Evolutionary conservation across 2,113 vertebrate species (phyloP).

Genomic region (Gambusia holbrooki): DNA sequence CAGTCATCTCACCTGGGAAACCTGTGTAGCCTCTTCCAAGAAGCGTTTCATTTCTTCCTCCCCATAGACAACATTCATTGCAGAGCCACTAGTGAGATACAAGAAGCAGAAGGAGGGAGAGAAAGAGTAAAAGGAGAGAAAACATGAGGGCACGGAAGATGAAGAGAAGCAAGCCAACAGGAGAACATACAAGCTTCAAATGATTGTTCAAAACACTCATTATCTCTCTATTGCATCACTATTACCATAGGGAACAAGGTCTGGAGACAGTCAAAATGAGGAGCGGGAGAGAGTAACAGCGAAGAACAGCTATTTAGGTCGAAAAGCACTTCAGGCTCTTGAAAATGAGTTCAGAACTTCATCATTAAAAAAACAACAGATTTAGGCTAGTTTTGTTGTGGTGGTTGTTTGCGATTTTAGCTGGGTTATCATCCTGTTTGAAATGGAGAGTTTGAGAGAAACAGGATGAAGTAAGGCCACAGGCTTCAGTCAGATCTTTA

Average conservation of each 20-base stretch:
- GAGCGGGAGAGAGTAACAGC: slow-evolving; percentile 21
- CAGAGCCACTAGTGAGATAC: slow-evolving; percentile 86
- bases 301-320: slow-evolving; percentile 73
- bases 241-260: slow-evolving; percentile 67
- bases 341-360: slow-evolving; percentile 69
- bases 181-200: slow-evolving; percentile 66
- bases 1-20: slow-evolving; percentile 89
- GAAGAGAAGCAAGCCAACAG: slow-evolving; percentile 58
- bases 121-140: slow-evolving; percentile 34
- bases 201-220: slow-evolving; percentile 75
- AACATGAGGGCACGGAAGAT: slow-evolving; percentile 64
- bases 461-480: slow-evolving; percentile 41
- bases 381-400: slow-evolving; percentile 57
- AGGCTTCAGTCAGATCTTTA: slow-evolving; percentile 31
- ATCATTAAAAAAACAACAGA: slow-evolving; percentile 71
- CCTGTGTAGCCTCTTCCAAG: slow-evolving; percentile 91
- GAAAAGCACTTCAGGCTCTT: slow-evolving; percentile 72
- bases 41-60: slow-evolving; percentile 95
- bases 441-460: slow-evolving; percentile 19
- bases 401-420: slow-evolving; percentile 59
- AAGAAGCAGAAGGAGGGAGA: slow-evolving; percentile 7
- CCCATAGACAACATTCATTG: slow-evolving; percentile 92
- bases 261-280: slow-evolving; percentile 69
- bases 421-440: slow-evolving; percentile 38
- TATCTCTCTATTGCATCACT: slow-evolving; percentile 74